phyloP scores from a whole-genome alignment of 2,113 vertebrate genomes.

The Shinisaurus crocodilurus region DNA sequence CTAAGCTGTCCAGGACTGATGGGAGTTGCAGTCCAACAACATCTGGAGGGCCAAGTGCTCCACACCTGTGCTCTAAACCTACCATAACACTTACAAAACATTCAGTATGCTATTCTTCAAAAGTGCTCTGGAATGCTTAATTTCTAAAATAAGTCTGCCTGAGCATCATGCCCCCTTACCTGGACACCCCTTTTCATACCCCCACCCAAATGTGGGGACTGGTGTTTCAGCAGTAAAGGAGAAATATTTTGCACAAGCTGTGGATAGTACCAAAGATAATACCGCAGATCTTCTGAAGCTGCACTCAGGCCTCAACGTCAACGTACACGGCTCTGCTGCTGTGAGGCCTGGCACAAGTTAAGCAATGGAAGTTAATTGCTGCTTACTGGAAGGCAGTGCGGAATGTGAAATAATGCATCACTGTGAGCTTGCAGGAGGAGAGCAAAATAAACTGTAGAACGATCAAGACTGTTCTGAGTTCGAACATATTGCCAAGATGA shows the following conservation, averaged over 20 bases:
- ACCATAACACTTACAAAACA: not conserved
- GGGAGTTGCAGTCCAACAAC: too few relatives aligned
- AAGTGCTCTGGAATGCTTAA: not conserved
- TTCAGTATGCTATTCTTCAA: not conserved
- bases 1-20: too few relatives aligned
- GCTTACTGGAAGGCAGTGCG: not conserved
- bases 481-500: conserved; percentile 50
- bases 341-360: not conserved
- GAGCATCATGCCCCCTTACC: too few relatives aligned
- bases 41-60: too few relatives aligned
- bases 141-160: not conserved
- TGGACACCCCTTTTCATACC: not conserved
- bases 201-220: not conserved
- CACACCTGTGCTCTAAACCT: not conserved
- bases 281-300: not conserved
- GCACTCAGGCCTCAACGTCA: too few relatives aligned
- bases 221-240: not conserved
- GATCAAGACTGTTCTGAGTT: conserved; percentile 36
- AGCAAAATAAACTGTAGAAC: conserved; percentile 56
- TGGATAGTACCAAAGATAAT: not conserved
- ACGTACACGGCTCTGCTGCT: too few relatives aligned
- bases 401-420: conserved; percentile 12
- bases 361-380: not conserved
- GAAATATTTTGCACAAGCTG: not conserved
- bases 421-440: conserved; percentile 40